Evolutionary conservation across 2,888 invertebrate species (phyloP).

Genomic region (Eilema depressum): DNA sequence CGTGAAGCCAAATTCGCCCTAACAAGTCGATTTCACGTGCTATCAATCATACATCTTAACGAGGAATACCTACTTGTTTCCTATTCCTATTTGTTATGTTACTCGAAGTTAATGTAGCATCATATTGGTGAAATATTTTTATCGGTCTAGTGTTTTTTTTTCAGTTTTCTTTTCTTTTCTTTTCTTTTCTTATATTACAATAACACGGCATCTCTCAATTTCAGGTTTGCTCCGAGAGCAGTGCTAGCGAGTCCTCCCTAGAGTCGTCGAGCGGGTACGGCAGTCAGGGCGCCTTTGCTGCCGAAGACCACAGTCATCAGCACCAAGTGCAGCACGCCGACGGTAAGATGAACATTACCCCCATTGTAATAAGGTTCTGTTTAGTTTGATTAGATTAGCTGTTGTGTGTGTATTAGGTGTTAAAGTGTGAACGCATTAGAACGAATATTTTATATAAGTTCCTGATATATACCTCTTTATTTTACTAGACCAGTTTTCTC

Average conservation of each 20-base stretch:
- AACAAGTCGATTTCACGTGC: too few species aligned
- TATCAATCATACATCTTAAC: too few species aligned
- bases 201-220: neutral
- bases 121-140: too few species aligned
- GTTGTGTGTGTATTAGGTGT: constrained; percentile 13
- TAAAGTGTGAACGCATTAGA: constrained; percentile 13
- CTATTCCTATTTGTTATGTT: too few species aligned
- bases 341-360: constrained; percentile 71
- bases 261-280: constrained; percentile 93
- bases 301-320: constrained; percentile 82
- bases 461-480: too few species aligned
- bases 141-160: too few species aligned
- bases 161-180: too few species aligned
- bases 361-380: neutral
- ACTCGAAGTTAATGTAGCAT: too few species aligned
- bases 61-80: too few species aligned
- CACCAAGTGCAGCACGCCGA: constrained; percentile 76
- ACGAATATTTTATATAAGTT: neutral
- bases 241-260: constrained; percentile 91
- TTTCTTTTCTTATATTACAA: too few species aligned
- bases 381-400: constrained; percentile 24
- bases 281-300: constrained; percentile 91
- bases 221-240: constrained; percentile 86
- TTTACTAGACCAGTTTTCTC: too few species aligned
- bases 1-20: too few species aligned